Base-by-base conservation (phyloP, 2,888 invertebrate species). In the Hybos culiciformis region DNA sequence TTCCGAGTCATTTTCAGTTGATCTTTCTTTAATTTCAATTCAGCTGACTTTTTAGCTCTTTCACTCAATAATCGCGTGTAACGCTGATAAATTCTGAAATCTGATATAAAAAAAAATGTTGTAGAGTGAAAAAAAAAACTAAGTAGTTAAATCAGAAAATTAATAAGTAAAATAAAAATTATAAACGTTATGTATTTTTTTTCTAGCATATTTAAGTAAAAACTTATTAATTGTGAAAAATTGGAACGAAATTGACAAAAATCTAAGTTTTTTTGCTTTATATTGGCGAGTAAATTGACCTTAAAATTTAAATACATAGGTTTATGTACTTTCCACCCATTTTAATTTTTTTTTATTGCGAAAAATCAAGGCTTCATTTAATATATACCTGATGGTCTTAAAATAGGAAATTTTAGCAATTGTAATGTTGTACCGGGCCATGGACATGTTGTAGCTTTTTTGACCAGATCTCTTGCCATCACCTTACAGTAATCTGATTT, bases 341-440 rank as follows among this genome's bases (percentile, higher is more conserved):
- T n/a, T n/a, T n/a, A n/a, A n/a, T n/a, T n/a, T n/a, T n/a, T n/a
- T n/a, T n/a, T n/a, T n/a, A n/a, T n/a, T n/a, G n/a, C n/a, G n/a
- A n/a, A n/a, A n/a, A n/a, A n/a, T n/a, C n/a, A n/a, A n/a, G n/a
- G n/a, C n/a, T n/a, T n/a, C n/a, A n/a, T n/a, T 31, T 15, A 32
- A 11, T 34, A 12, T 8, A 34, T 70, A 20, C 71, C 74, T 3
- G 77, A 73, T 0, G 87, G 83, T 49, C 80, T 73, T 48, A 83
- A 68, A 46, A 96, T 83, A 0, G 97, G 97, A 68, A 97, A 97
- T 70, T 92, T 94, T 1, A 97, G 70, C 50, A 94, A 69, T 62
- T 88, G 86, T 14, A 97, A 67, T 1, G 97, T 97, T 1, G 97
- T 97, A 43, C 94, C 96, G 2, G 96, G 96, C 93, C 94, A 97